Evolutionary conservation across 2,888 invertebrate genomes (phyloP).

Genomic region (Lepeophtheirus nordmannii): DNA sequence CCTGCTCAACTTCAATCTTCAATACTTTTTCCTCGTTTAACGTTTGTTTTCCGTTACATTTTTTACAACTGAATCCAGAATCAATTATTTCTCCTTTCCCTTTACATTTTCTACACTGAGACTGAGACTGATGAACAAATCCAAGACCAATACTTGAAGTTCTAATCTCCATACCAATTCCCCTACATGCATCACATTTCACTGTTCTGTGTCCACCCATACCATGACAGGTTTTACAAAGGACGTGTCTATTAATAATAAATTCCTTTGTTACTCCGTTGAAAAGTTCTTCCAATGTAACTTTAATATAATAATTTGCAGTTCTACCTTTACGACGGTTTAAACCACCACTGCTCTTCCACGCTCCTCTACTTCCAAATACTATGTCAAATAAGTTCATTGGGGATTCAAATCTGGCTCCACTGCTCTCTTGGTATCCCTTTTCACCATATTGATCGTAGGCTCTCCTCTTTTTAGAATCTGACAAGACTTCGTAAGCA

Average conservation of each 20-base stretch:
- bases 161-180: conserved; percentile 38
- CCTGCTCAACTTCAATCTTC: conserved; percentile 70
- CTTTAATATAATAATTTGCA: conserved; percentile 78
- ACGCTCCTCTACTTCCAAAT: conserved; percentile 57
- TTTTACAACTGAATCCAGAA: conserved; percentile 64
- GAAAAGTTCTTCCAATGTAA: conserved; percentile 84
- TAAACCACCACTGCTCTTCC: conserved; percentile 35
- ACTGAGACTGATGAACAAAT: conserved; percentile 31
- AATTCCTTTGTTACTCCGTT: conserved; percentile 82
- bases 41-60: conserved; percentile 69
- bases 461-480: conserved; percentile 72
- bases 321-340: conserved; percentile 63
- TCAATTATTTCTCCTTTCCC: conserved; percentile 44
- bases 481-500: conserved; percentile 92
- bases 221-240: conserved; percentile 68
- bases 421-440: conserved; percentile 76
- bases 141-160: conserved; percentile 45
- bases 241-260: conserved; percentile 80
- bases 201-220: conserved; percentile 12
- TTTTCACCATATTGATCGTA: conserved; percentile 93
- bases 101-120: conserved; percentile 29
- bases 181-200: conserved; percentile 37
- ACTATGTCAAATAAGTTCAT: conserved; percentile 99
- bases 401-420: conserved; percentile 60
- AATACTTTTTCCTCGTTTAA: conserved; percentile 63